Conservation (phyloP, 2,888 invertebrate genomes). For the Synanthedon andrenaeformis region DNA sequence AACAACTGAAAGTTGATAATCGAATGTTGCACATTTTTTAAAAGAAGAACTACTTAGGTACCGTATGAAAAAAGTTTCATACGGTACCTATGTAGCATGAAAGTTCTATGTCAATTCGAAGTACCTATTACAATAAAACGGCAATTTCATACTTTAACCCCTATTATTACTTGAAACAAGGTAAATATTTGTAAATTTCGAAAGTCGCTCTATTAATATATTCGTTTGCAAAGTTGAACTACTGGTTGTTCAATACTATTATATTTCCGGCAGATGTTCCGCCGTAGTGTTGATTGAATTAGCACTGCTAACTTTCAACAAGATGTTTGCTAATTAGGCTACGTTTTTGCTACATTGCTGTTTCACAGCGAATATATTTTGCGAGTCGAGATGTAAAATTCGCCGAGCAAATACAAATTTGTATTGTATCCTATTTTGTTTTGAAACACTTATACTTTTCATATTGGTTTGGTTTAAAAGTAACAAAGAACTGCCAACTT, state of each 20-base stretch:
- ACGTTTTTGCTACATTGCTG: slow-evolving; percentile 10
- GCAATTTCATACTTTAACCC: no score
- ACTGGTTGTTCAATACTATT: background rate
- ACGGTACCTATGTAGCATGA: no score
- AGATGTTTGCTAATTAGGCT: slow-evolving; percentile 16
- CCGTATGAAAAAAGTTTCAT: no score
- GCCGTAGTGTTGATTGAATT: slow-evolving; percentile 20
- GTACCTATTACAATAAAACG: no score
- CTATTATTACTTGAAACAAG: no score
- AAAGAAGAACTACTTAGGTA: no score
- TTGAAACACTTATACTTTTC: background rate
- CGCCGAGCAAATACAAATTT: background rate
- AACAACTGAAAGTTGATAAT: no score
- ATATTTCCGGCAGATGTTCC: background rate
- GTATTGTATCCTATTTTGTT: background rate
- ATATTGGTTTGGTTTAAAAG: no score
- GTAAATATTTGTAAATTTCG: no score
- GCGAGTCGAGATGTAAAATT: background rate
- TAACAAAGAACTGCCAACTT: no score
- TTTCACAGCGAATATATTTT: background rate
- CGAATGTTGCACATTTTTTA: no score
- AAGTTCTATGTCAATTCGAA: no score
- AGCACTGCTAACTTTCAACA: slow-evolving; percentile 12
- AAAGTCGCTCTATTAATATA: background rate
- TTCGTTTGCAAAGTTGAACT: background rate